Percentiles rank a stretch among this genome's conserved stretches.
These are phyloP conservation scores for Muscina levida DNA, from an alignment of 2,888 invertebrate genomes.

Conservation along the genomic window DNA sequence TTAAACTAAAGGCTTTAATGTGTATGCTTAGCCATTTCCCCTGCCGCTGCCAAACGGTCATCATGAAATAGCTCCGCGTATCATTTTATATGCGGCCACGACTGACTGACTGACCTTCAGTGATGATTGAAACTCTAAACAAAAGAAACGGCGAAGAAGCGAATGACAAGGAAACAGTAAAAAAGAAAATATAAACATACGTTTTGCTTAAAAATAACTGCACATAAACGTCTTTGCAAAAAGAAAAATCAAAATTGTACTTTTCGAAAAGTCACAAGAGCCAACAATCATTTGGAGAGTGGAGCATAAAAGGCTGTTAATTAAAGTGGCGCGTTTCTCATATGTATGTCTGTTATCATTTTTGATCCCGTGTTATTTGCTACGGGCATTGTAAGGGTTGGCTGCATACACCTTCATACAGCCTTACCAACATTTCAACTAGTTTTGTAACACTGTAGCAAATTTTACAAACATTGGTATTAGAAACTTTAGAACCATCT, in stretches of 20 bases:
- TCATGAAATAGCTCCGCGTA: not conserved
- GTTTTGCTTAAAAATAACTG: conserved; percentile 30
- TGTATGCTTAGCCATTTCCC: conserved; percentile 26
- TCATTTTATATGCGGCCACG: not conserved
- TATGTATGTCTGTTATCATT: conserved; percentile 30
- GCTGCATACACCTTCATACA: too few relatives aligned
- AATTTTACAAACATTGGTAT: too few relatives aligned
- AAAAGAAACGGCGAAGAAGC: conserved; percentile 28
- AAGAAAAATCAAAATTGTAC: conserved; percentile 3
- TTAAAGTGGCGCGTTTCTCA: conserved; percentile 48
- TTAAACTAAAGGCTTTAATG: not conserved
- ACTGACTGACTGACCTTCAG: conserved; percentile 10
- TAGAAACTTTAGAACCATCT: too few relatives aligned
- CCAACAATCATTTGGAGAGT: conserved; percentile 3
- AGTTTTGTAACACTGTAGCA: too few relatives aligned
- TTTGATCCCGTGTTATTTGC: not conserved
- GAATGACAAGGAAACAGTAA: too few relatives aligned
- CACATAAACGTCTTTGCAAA: conserved; percentile 18
- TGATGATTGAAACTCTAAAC: conserved; percentile 9
- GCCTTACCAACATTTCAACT: too few relatives aligned
- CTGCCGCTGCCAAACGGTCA: too few relatives aligned
- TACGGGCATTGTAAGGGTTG: too few relatives aligned
- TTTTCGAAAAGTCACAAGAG: conserved; percentile 15
- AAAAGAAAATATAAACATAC: conserved; percentile 19
- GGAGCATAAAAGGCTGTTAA: conserved; percentile 48